A percentile compares a stretch with the other conserved stretches of the same genome.
Conservation (phyloP, 2,797 vertebrate species). For the Anniella stebbinsi region DNA sequence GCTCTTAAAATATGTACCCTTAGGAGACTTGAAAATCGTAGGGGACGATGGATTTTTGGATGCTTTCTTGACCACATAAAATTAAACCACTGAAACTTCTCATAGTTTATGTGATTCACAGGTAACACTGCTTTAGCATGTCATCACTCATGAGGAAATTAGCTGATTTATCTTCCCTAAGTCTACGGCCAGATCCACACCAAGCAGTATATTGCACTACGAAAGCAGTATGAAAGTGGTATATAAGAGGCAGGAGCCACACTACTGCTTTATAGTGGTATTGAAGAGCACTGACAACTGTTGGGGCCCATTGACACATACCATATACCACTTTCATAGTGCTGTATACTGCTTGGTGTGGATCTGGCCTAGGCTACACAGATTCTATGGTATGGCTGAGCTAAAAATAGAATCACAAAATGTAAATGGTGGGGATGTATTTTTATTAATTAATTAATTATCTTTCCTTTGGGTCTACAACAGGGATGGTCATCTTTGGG, state of each 20-base stretch:
- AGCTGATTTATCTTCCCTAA: slow-evolving; percentile 6
- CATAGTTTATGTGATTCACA: slow-evolving; percentile 47
- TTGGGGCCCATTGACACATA: too few relatives aligned
- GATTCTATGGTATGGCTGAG: slow-evolving; percentile 1
- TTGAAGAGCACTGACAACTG: too few relatives aligned
- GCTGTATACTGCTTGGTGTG: too few relatives aligned
- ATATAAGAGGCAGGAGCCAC: too few relatives aligned
- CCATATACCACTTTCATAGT: too few relatives aligned
- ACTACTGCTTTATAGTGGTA: too few relatives aligned
- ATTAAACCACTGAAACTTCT: slow-evolving; percentile 34
- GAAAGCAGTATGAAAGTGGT: too few relatives aligned
- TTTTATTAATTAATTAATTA: too few relatives aligned
- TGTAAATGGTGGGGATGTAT: neutral
- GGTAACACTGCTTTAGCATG: slow-evolving; percentile 39
- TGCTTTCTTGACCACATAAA: slow-evolving; percentile 53
- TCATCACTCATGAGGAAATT: slow-evolving; percentile 37
- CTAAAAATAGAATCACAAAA: slow-evolving; percentile 22
- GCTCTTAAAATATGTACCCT: slow-evolving; percentile 48
- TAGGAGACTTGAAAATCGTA: slow-evolving; percentile 31
- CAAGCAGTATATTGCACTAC: too few relatives aligned
- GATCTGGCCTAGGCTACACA: slow-evolving; percentile 30
- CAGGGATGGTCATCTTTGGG: too few relatives aligned
- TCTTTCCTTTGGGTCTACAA: neutral
- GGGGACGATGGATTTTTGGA: slow-evolving; percentile 37
- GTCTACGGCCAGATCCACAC: too few relatives aligned